These are phyloP conservation scores for Agrochola circellaris DNA, from an alignment of 2,888 invertebrate species.

Conservation along the genomic window DNA sequence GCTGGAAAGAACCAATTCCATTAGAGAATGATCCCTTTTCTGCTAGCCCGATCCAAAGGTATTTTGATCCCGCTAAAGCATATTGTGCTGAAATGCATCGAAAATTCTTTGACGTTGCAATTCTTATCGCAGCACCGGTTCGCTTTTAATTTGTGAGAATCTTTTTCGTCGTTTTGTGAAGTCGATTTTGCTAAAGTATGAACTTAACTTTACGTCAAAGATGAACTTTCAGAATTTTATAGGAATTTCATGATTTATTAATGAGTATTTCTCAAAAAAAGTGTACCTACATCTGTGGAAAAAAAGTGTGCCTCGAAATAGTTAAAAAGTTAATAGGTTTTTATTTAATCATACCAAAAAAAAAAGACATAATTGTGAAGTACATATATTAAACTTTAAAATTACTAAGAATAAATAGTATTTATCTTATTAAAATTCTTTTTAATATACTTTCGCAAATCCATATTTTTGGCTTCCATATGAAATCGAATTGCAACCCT, in stretches of 20 bases:
- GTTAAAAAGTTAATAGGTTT: no score
- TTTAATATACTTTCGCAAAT: no score
- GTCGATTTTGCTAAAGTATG: conserved; percentile 33
- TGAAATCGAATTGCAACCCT: no score
- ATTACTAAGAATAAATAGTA: no score
- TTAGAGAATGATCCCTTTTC: conserved; percentile 74
- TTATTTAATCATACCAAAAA: no score
- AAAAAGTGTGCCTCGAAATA: no score
- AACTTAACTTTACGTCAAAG: conserved; percentile 23
- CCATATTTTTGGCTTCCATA: no score
- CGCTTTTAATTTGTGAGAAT: conserved; percentile 57
- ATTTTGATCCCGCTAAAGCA: conserved; percentile 67
- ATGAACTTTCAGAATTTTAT: conserved; percentile 25
- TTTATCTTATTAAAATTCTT: no score
- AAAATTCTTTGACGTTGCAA: conserved; percentile 66
- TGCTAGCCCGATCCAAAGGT: conserved; percentile 62
- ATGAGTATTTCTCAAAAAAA: no score
- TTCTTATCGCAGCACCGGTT: conserved; percentile 59
- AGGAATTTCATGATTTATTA: conserved; percentile 13
- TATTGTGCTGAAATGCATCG: conserved; percentile 70
- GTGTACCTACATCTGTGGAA: no score
- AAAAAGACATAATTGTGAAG: no score
- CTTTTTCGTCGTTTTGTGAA: conserved; percentile 44
- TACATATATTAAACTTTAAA: no score
- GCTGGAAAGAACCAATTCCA: conserved; percentile 76